Percentiles rank a stretch among this genome's conserved stretches.
Evolutionary conservation across 2,888 invertebrate species (phyloP).

Genomic region (Pocota personata): DNA sequence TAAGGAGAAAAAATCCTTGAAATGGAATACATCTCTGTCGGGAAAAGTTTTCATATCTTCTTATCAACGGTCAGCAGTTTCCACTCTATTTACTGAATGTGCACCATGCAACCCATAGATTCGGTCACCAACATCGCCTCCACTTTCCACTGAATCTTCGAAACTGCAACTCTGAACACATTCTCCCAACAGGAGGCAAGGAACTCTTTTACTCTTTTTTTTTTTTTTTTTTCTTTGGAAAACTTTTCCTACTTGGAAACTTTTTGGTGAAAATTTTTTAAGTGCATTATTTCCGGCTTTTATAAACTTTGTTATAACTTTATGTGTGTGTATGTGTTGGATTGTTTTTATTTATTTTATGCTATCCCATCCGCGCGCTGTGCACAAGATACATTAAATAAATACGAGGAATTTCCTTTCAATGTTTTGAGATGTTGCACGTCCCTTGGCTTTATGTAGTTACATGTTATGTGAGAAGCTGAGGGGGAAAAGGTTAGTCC

Average conservation of each 20-base stretch:
- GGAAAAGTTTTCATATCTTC: conserved; percentile 69
- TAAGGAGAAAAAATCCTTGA: conserved; percentile 7
- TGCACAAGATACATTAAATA: conserved; percentile 54
- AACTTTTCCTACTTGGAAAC: conserved; percentile 51
- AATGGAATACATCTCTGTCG: conserved; percentile 65
- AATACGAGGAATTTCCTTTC: conserved; percentile 32
- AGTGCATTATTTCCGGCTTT: conserved; percentile 79
- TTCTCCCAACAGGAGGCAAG: background rate
- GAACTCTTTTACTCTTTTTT: background rate
- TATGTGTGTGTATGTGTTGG: conserved; percentile 24
- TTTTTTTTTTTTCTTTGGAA: background rate
- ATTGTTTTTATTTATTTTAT: conserved; percentile 65
- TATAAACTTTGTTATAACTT: conserved; percentile 75
- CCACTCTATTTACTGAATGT: conserved; percentile 69
- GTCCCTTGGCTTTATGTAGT: conserved; percentile 48
- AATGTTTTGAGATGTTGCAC: conserved; percentile 58
- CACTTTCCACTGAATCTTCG: background rate
- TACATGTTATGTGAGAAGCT: conserved; percentile 26
- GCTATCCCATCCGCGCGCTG: background rate
- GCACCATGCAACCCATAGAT: conserved; percentile 21
- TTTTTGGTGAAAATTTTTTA: conserved; percentile 71
- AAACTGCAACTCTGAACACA: background rate
- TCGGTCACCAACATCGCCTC: background rate
- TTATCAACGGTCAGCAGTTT: conserved; percentile 73
- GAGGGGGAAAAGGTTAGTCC: conserved; percentile 26